Percentiles rank a stretch among this genome's conserved stretches.
Conservation (phyloP, 1,140 invertebrate species). For the Dolichoris vasculosae region DNA sequence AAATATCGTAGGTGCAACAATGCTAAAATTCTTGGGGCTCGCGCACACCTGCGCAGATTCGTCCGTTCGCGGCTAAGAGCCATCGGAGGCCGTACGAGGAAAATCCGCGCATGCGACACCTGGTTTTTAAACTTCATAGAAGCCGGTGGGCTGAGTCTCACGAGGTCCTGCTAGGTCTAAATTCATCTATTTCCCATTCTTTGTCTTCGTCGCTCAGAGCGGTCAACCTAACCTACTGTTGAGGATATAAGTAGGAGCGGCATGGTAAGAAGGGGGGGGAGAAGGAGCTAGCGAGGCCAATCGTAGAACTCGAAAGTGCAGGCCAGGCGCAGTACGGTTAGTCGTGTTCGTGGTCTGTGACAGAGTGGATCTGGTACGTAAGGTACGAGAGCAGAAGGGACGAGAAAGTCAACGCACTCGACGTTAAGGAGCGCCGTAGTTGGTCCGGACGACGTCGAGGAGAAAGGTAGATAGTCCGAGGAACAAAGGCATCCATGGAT, state of each 20-base stretch:
- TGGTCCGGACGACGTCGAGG: neutral
- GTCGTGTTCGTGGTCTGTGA: neutral
- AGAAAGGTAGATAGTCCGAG: neutral
- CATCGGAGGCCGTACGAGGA: no score
- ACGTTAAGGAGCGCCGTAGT: neutral
- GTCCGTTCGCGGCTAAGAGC: no score
- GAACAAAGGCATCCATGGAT: neutral
- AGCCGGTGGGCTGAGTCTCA: no score
- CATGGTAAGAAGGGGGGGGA: neutral
- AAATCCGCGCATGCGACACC: no score
- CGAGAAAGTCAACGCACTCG: neutral
- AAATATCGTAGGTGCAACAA: neutral
- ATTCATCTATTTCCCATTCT: neutral
- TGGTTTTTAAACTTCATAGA: neutral
- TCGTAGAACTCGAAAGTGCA: conserved; percentile 8
- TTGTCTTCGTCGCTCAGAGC: neutral
- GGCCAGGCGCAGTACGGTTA: neutral
- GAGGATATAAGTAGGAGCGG: neutral
- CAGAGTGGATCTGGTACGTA: neutral
- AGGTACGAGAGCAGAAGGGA: neutral
- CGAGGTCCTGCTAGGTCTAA: no score
- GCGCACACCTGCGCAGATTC: neutral
- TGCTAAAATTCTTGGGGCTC: neutral
- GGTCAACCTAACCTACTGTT: conserved; percentile 1
- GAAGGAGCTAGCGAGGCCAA: neutral